These are phyloP conservation scores for Pachymerium ferrugineum DNA, from an alignment of 2,888 invertebrate genomes.

Conservation along the genomic window DNA sequence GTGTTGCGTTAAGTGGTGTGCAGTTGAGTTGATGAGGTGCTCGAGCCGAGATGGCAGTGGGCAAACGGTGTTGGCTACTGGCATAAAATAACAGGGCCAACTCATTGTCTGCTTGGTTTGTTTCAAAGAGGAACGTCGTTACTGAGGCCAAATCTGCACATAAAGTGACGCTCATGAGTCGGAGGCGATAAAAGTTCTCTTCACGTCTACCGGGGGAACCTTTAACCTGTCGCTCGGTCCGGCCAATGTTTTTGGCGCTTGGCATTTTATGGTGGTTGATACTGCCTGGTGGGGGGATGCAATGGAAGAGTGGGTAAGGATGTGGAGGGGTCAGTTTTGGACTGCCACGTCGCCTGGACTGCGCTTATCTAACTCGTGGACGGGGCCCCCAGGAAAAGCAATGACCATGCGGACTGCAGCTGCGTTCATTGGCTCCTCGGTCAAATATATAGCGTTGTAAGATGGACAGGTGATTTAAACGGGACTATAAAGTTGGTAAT, in stretches of 20 bases:
- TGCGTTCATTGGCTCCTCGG: constrained; percentile 15
- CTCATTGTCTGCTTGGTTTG: constrained; percentile 27
- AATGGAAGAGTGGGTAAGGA: background rate
- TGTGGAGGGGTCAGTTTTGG: constrained; percentile 9
- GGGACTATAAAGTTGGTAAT: constrained; percentile 24
- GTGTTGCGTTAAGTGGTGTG: constrained; percentile 6
- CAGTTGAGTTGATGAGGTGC: constrained; percentile 15
- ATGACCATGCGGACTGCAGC: constrained; percentile 22
- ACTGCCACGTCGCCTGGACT: constrained; percentile 11
- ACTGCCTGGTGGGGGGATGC: background rate
- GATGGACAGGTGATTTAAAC: constrained; percentile 27
- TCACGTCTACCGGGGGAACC: constrained; percentile 25
- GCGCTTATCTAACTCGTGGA: constrained; percentile 19
- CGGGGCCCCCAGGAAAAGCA: constrained; percentile 12
- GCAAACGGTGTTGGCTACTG: constrained; percentile 12
- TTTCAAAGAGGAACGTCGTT: constrained; percentile 27
- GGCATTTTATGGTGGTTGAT: constrained; percentile 20
- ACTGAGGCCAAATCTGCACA: constrained; percentile 19
- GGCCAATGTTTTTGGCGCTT: constrained; percentile 21
- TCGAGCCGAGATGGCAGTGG: constrained; percentile 16
- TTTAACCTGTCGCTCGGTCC: constrained; percentile 20
- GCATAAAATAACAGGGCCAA: constrained; percentile 25
- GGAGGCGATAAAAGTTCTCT: constrained; percentile 24
- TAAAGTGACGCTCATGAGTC: constrained; percentile 19
- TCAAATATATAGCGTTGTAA: constrained; percentile 23